phyloP scores from a whole-genome alignment of 2,797 vertebrate species.

The Podarcis lilfordi region DNA sequence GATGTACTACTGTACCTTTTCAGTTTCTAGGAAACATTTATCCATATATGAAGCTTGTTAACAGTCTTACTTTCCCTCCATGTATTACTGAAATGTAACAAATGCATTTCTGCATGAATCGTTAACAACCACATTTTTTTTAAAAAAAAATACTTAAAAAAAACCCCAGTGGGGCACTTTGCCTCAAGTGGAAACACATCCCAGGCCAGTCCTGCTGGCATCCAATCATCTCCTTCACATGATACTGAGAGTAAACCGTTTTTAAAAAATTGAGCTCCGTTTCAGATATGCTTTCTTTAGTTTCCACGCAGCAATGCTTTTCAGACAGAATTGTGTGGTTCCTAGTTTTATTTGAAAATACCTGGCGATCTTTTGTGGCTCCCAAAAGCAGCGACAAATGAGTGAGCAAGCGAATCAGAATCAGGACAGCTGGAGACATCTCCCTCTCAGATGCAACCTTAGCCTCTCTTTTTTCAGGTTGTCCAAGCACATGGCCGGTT shows the following conservation, averaged over 20 bases:
- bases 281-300: neutral
- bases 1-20: neutral
- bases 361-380: constrained; percentile 76
- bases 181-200: no score
- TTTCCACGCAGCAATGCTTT: neutral
- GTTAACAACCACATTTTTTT: neutral
- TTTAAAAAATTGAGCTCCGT: neutral
- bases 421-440: constrained; percentile 81
- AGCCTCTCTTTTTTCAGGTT: constrained; percentile 64
- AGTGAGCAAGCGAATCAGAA: constrained; percentile 85
- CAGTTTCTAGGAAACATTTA: neutral
- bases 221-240: neutral
- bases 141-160: neutral
- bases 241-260: neutral
- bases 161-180: no score
- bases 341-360: constrained; percentile 28
- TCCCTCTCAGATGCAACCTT: constrained; percentile 82
- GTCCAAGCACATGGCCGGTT: constrained; percentile 87
- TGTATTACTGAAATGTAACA: neutral
- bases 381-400: constrained; percentile 90
- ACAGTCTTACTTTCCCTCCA: neutral
- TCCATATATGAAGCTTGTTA: neutral
- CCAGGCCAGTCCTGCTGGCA: no score
- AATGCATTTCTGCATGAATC: neutral
- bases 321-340: neutral